phyloP scores from a whole-genome alignment of 2,113 vertebrate genomes.

The Clarias gariepinus region DNA sequence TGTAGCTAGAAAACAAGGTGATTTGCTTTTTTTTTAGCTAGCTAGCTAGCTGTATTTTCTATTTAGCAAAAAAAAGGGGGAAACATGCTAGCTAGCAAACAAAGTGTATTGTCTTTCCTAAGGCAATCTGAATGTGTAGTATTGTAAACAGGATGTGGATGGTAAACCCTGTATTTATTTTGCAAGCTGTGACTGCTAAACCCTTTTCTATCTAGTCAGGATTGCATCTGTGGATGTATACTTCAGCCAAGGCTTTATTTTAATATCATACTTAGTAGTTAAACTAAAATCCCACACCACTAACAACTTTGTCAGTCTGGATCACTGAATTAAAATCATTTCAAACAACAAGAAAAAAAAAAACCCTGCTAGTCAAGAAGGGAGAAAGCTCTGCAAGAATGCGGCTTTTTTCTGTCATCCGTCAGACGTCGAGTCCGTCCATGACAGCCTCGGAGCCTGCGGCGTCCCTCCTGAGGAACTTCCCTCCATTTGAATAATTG shows the following conservation, averaged over 20 bases:
- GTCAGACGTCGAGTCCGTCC: constrained; percentile 67
- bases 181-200: background rate
- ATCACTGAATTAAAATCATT: background rate
- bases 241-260: background rate
- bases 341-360: background rate
- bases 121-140: background rate
- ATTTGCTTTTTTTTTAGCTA: too few species aligned
- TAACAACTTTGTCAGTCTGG: background rate
- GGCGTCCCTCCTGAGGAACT: constrained; percentile 62
- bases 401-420: constrained; percentile 64
- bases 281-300: background rate
- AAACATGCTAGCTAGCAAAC: background rate
- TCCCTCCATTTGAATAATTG: constrained; percentile 71
- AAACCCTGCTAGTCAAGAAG: background rate
- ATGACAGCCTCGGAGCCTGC: constrained; percentile 61
- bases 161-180: background rate
- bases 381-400: constrained; percentile 46
- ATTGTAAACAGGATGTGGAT: background rate
- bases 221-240: background rate
- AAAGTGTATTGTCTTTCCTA: background rate
- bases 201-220: background rate
- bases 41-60: too few species aligned
- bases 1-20: too few species aligned
- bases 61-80: too few species aligned
- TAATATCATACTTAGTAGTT: background rate